phyloP scores from a whole-genome alignment of 2,888 invertebrate species.

The Philhelius pedissequus region DNA sequence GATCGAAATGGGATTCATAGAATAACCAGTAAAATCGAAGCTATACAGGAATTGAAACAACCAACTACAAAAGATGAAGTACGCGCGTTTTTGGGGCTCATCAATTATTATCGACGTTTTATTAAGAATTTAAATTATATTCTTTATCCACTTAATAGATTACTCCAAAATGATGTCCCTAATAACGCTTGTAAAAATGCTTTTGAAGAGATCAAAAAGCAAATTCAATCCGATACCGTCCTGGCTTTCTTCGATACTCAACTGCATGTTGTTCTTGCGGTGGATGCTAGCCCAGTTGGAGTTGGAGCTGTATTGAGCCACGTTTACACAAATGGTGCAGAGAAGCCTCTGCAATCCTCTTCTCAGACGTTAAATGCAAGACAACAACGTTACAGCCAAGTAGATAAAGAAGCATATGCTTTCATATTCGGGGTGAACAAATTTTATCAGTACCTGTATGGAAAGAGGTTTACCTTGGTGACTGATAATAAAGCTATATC shows the following conservation, averaged over 20 bases:
- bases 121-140: slow-evolving; percentile 71
- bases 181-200: slow-evolving; percentile 65
- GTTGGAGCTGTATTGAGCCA: slow-evolving; percentile 71
- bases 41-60: slow-evolving; percentile 70
- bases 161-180: slow-evolving; percentile 69
- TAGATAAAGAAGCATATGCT: slow-evolving; percentile 68
- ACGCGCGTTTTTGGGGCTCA: slow-evolving; percentile 70
- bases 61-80: slow-evolving; percentile 71
- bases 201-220: slow-evolving; percentile 70
- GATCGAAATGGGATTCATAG: slow-evolving; percentile 73
- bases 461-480: slow-evolving; percentile 26
- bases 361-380: slow-evolving; percentile 72
- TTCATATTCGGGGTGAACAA: too few species aligned
- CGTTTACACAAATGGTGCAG: slow-evolving; percentile 50
- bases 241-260: slow-evolving; percentile 71
- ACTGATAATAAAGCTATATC: background rate
- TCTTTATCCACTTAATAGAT: slow-evolving; percentile 71
- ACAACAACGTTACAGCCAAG: slow-evolving; percentile 71
- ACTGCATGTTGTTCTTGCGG: slow-evolving; percentile 70
- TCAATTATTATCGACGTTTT: slow-evolving; percentile 74
- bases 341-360: slow-evolving; percentile 75
- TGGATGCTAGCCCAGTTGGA: too few species aligned
- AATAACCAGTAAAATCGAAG: slow-evolving; percentile 72
- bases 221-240: slow-evolving; percentile 68
- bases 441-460: slow-evolving; percentile 74